These are phyloP conservation scores for Poeciliopsis prolifica DNA, from an alignment of 2,113 vertebrate genomes.

Conservation along the genomic window DNA sequence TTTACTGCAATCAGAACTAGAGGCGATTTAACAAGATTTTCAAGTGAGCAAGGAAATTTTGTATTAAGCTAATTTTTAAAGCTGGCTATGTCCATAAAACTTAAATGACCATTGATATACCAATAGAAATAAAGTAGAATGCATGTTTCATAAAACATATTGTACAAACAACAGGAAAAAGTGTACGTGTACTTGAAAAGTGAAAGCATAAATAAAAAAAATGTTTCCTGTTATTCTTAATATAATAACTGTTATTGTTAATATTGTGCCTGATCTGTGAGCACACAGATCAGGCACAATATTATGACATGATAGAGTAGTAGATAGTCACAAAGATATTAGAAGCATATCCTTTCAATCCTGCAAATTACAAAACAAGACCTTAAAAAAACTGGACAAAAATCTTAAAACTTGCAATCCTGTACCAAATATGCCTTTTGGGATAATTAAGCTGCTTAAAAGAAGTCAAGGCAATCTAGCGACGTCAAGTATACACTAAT, in stretches of 20 bases:
- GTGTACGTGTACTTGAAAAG: no score
- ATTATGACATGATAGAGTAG: no score
- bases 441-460: background rate
- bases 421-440: background rate
- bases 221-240: background rate
- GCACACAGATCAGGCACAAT: background rate
- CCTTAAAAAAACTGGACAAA: background rate
- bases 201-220: background rate
- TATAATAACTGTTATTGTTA: background rate
- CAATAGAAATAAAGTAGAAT: no score
- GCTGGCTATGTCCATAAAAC: no score
- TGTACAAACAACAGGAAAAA: no score
- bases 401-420: background rate
- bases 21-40: background rate
- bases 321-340: no score
- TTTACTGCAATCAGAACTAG: background rate
- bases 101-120: no score
- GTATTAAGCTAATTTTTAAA: no score
- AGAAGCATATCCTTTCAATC: no score
- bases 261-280: no score
- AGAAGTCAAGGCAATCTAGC: background rate
- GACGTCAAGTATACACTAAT: background rate
- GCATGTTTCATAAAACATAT: no score
- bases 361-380: background rate
- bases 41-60: no score